phyloP scores from a whole-genome alignment of 2,113 vertebrate species.

The Oncorhynchus gorbuscha region DNA sequence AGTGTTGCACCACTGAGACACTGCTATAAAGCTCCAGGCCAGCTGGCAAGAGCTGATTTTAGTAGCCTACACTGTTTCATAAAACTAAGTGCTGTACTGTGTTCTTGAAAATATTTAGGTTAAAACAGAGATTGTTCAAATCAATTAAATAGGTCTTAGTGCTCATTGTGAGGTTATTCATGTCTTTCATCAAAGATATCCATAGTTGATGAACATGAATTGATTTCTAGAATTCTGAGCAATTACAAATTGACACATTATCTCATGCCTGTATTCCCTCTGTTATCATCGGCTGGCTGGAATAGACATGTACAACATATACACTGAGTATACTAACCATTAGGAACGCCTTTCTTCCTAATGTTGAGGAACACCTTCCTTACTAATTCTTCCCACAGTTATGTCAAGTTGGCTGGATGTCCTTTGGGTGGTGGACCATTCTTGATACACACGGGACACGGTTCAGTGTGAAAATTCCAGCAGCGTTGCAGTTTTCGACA shows the following conservation, averaged over 20 bases:
- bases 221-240: too few species aligned
- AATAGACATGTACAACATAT: background rate
- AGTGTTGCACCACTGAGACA: slow-evolving; percentile 46
- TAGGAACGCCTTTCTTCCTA: too few species aligned
- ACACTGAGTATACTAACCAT: too few species aligned
- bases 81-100: slow-evolving; percentile 61
- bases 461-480: too few species aligned
- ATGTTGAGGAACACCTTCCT: too few species aligned
- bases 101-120: slow-evolving; percentile 56
- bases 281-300: background rate
- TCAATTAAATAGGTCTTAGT: background rate
- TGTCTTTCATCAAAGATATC: background rate
- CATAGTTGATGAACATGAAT: background rate
- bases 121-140: slow-evolving; percentile 27
- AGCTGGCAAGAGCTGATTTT: slow-evolving; percentile 57
- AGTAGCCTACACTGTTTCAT: slow-evolving; percentile 53
- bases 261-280: too few species aligned
- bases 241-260: too few species aligned
- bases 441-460: too few species aligned
- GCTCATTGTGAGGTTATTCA: background rate
- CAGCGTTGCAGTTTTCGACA: too few species aligned
- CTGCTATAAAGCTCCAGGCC: slow-evolving; percentile 52
- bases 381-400: too few species aligned
- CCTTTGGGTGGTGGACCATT: too few species aligned
- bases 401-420: too few species aligned